Evolutionary conservation across 2,888 invertebrate genomes (phyloP).

Genomic region (Ophion costatus): DNA sequence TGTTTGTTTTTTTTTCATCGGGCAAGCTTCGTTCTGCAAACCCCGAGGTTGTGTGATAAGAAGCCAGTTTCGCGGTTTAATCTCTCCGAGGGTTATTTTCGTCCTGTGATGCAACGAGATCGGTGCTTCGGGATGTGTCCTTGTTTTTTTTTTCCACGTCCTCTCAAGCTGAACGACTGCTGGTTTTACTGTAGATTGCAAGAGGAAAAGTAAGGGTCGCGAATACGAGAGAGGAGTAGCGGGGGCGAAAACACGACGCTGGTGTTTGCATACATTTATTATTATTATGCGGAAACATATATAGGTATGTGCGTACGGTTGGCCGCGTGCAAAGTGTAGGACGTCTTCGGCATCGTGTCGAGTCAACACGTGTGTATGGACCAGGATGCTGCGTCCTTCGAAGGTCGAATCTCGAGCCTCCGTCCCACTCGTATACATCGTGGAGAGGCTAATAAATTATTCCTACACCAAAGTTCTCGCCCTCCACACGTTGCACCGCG

Average conservation of each 20-base stretch:
- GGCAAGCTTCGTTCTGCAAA: conserved; percentile 31
- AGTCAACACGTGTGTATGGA: conserved; percentile 13
- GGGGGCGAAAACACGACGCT: conserved; percentile 29
- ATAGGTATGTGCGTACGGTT: background rate
- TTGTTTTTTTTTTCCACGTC: conserved; percentile 49
- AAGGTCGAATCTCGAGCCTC: conserved; percentile 73
- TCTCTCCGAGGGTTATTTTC: conserved; percentile 71
- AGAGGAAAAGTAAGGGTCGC: background rate
- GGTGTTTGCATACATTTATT: conserved; percentile 34
- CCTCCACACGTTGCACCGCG: conserved; percentile 19
- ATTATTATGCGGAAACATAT: background rate
- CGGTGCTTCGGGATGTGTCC: conserved; percentile 66
- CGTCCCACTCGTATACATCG: conserved; percentile 30
- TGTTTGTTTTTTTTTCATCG: conserved; percentile 26
- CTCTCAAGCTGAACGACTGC: conserved; percentile 30
- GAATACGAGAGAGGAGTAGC: background rate
- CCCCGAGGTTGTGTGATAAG: conserved; percentile 36
- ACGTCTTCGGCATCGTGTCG: conserved; percentile 14
- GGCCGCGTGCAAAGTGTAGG: conserved; percentile 3
- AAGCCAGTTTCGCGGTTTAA: conserved; percentile 38
- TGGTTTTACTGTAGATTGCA: conserved; percentile 32
- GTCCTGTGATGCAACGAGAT: conserved; percentile 75
- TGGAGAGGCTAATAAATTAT: conserved; percentile 66
- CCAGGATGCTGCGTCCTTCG: conserved; percentile 74
- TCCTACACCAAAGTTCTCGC: conserved; percentile 45